Evolutionary conservation across 2,888 invertebrate species (phyloP), one percentile per base, ranked within the genome.

Genomic region (Zelleria hepariella): DNA sequence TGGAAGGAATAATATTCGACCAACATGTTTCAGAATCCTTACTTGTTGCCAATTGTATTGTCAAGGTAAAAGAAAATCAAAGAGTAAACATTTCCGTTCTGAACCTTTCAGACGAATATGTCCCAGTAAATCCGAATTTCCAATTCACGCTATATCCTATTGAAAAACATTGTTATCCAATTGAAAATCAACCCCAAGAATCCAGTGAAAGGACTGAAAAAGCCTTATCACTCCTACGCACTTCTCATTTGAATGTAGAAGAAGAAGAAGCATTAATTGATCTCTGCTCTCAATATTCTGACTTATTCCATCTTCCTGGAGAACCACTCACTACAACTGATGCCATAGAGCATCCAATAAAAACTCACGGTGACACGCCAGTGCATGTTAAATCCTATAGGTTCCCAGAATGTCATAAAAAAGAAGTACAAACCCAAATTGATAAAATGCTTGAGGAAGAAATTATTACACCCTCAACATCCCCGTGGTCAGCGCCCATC

Each of bases 381-480:
- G 63, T 66, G 20, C 58, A 65, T 26, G 65, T 64, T 2, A 66
- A 66, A 62, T 63, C 62, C 0, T 66, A 65, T 59, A 61, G 65
- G 1, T 66, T 64, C 18, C 65, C 65, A 5, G 63, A 66, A 58
- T 59, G 60, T 20, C 63, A 65, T 26, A 62, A 65, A 55, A 59
- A 63, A 10, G 66, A 64, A 63, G 62, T 64, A 0, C 60, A 63
- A 15, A 58, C 21, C 1, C 63, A 65, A 60, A 61, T 66, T 24
- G 5, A 10, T 4, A 59, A 23, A 23, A 59, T 49, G 26, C 25
- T 51, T 18, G 51, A 61, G 53, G 51, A 63, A 61, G 59, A 63
- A 32, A 64, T 66, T 2, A 65, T 67, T 48, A 32, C 58, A 1
- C 61, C 63, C 3, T 64, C 60, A 18, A 47, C 56, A 20, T 64